phyloP scores from a whole-genome alignment of 35 echinoderm and acorn worm genomes.

The Holothuria glaberrima region DNA sequence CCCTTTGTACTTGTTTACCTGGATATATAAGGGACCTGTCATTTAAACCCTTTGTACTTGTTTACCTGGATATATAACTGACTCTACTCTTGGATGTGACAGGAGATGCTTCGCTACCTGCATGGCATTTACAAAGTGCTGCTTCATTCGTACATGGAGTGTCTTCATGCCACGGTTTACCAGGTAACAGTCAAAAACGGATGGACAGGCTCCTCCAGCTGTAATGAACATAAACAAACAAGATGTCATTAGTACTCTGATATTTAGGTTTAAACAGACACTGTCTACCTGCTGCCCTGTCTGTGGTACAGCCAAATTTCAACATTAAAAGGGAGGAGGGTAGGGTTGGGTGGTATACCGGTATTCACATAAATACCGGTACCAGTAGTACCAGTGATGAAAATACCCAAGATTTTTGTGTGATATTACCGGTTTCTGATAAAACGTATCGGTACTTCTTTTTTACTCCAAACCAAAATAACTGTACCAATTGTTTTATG shows the following conservation, averaged over 20 bases:
- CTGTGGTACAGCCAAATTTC: background rate
- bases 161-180: conserved; percentile 91
- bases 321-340: too few species aligned
- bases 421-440: too few species aligned
- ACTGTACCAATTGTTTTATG: too few species aligned
- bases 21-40: too few species aligned
- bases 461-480: too few species aligned
- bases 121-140: conserved; percentile 78
- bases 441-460: too few species aligned
- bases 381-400: too few species aligned
- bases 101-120: conserved; percentile 77
- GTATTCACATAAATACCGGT: too few species aligned
- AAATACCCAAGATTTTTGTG: too few species aligned
- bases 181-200: conserved; percentile 97
- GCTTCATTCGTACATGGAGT: conserved; percentile 80
- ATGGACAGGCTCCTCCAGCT: conserved; percentile 86
- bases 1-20: too few species aligned
- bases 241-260: background rate
- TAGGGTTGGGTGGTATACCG: too few species aligned
- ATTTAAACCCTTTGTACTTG: background rate
- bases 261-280: background rate
- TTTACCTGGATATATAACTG: conserved; percentile 91
- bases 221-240: background rate
- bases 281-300: background rate
- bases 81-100: conserved; percentile 66